Base-by-base conservation (phyloP, 1,140 invertebrate species). In the Zophobas atratus region DNA sequence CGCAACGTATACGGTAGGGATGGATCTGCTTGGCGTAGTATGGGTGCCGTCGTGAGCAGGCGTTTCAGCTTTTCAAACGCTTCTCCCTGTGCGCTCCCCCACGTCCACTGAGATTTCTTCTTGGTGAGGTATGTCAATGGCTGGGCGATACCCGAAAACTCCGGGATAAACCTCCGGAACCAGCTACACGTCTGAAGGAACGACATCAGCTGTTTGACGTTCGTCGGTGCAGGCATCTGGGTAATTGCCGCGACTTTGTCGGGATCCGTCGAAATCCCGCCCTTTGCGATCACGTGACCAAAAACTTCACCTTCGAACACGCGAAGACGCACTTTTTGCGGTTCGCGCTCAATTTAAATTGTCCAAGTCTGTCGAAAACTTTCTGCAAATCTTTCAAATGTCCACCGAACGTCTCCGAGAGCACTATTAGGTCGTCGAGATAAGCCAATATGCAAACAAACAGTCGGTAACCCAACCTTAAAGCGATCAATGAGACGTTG, bases 361-460 rank as follows among this genome's bases (percentile, higher is more conserved):
- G 70, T 6, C 57, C 46, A 2, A 88, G 71, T n/a, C 81, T 43
- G 8, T 81, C n/a, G 6, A 88, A 84, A 0, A 88, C 84, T 36
- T 77, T 79, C 33, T 83, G n/a, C 32, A 88, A 74, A 39, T 86
- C 82, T 38, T 63, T 1, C 0, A 86, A n/a, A 75, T 88, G 87
- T 33, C 84, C 77, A 0, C 85, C 82, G 53, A 88, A 87, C 1
- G 81, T 79, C n/a, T 75, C 72, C 35, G 83, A 84, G 0, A 86
- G 51, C 0, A 88, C 70, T 1, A 89, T 83, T 2, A 88, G 82
- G 60, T 88, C 87, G 60, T 88, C 87, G 0, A 88, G 75, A 72
- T 88, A 88, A 0, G 83, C 84, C 20, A 87, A 20, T 20, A 20
- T 20, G 20, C 20, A 20, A 20, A 20, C 20, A 20, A 20, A 20